A percentile compares a stretch with the other conserved stretches of the same genome.
Conservation (phyloP, 1,140 invertebrate species). For the Pollicipes pollicipes region DNA sequence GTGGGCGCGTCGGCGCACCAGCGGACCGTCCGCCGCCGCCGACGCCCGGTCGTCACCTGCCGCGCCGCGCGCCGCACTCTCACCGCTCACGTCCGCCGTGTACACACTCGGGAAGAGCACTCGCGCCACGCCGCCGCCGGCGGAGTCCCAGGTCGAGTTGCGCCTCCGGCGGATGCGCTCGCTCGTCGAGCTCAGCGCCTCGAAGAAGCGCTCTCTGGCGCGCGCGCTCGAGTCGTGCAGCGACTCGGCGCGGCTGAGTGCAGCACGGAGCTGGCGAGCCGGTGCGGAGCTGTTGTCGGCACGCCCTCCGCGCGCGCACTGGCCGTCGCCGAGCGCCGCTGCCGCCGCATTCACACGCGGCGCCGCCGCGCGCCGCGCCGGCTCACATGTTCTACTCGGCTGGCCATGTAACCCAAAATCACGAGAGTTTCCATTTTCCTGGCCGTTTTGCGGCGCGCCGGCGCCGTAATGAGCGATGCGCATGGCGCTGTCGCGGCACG, state of each 20-base stretch:
- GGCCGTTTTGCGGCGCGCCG: not conserved
- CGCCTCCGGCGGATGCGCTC: not conserved
- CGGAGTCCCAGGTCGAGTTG: not conserved
- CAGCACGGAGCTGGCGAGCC: no score
- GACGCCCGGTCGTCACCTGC: not conserved
- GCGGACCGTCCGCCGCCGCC: no score
- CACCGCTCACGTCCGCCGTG: not conserved
- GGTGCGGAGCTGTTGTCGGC: not conserved
- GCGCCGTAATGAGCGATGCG: not conserved
- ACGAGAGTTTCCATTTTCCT: not conserved
- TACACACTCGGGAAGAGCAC: not conserved
- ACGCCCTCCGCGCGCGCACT: not conserved
- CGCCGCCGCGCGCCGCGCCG: no score
- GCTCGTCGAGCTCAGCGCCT: not conserved
- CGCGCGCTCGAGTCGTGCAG: not conserved
- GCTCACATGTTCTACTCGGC: not conserved
- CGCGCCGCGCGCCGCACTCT: no score
- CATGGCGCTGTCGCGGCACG: not conserved
- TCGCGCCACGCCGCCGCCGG: no score
- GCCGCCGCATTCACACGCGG: not conserved
- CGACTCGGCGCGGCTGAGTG: not conserved
- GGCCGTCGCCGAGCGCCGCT: no score
- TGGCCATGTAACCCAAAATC: conserved; percentile 1
- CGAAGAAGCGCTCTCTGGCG: not conserved
- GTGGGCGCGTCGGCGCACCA: not conserved